A percentile compares a stretch with the other conserved stretches of the same genome.
Evolutionary conservation across 2,888 invertebrate genomes (phyloP).

Genomic region (Drosophila eohydei): DNA sequence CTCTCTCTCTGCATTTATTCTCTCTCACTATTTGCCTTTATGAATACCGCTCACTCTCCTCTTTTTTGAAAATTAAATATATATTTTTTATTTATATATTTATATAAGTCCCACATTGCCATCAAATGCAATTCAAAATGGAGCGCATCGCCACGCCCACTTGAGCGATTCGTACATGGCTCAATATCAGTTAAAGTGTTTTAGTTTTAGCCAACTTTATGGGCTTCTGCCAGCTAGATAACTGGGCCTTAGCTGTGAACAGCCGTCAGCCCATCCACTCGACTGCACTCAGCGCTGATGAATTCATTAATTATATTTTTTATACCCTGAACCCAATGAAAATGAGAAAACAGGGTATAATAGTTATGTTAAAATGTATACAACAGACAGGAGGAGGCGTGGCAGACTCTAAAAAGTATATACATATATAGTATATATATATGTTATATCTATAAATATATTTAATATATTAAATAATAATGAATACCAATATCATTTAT

Average conservation of each 20-base stretch:
- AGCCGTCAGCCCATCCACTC: slow-evolving; percentile 11
- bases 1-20: neutral
- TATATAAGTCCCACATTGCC: neutral
- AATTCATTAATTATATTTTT: slow-evolving; percentile 76
- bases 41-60: neutral
- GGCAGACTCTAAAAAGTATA: too few relatives aligned
- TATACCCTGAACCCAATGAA: neutral
- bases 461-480: too few relatives aligned
- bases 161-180: slow-evolving; percentile 26
- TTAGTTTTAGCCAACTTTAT: slow-evolving; percentile 47
- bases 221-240: slow-evolving; percentile 9
- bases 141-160: slow-evolving; percentile 1
- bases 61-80: neutral
- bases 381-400: too few relatives aligned
- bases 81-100: neutral
- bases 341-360: too few relatives aligned
- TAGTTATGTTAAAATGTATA: too few relatives aligned
- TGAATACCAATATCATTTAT: too few relatives aligned
- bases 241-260: slow-evolving; percentile 9
- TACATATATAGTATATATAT: too few relatives aligned
- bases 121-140: slow-evolving; percentile 2
- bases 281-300: slow-evolving; percentile 75
- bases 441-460: too few relatives aligned
- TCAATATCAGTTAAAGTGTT: slow-evolving; percentile 37
- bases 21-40: neutral